These are phyloP conservation scores for Esox niger DNA, from an alignment of 2,113 vertebrate genomes.

Conservation along the genomic window DNA sequence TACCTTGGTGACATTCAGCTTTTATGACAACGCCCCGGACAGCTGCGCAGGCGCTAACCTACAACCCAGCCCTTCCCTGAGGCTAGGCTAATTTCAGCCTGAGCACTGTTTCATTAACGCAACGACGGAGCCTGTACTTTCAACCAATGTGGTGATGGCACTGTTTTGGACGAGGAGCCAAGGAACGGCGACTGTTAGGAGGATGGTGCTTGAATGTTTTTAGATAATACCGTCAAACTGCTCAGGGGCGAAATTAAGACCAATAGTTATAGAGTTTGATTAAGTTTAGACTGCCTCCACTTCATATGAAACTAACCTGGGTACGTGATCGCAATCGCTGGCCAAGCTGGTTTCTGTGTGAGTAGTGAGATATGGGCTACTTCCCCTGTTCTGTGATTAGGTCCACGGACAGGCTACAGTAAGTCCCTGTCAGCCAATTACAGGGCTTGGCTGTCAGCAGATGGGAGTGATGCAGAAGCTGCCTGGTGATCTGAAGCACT, in stretches of 20 bases:
- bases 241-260: conserved; percentile 1
- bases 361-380: no score
- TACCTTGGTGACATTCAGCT: conserved; percentile 46
- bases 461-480: conserved; percentile 30
- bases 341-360: no score
- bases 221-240: conserved; percentile 4
- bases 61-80: conserved; percentile 36
- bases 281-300: background rate
- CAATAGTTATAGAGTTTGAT: background rate
- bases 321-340: no score
- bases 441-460: conserved; percentile 49
- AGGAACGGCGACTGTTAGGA: conserved; percentile 18
- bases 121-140: conserved; percentile 38
- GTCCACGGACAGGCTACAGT: conserved; percentile 36
- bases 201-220: conserved; percentile 22
- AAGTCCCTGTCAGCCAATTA: conserved; percentile 42
- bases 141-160: conserved; percentile 41
- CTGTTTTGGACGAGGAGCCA: conserved; percentile 47
- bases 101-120: conserved; percentile 41
- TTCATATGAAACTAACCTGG: no score
- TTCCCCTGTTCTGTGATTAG: conserved; percentile 7
- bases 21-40: conserved; percentile 11
- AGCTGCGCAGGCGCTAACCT: conserved; percentile 20
- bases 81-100: conserved; percentile 38
- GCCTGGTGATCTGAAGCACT: conserved; percentile 48